Evolutionary conservation across 1,140 invertebrate species (phyloP).

Genomic region (Holotrichia oblita): DNA sequence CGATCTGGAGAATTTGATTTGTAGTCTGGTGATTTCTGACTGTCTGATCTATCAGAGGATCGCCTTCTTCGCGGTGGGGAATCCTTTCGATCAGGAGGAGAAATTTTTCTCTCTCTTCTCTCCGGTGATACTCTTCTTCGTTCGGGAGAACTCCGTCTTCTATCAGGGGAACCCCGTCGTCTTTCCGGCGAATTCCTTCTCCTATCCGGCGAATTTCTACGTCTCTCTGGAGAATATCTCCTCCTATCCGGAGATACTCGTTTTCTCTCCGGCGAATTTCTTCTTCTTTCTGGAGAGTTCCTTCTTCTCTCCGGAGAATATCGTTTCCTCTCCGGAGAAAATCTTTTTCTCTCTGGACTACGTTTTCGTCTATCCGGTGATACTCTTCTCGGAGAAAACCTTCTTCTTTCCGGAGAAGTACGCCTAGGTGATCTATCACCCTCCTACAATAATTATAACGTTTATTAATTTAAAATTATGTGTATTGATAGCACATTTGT

Average conservation of each 20-base stretch:
- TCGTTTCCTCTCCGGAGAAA: conserved; percentile 30
- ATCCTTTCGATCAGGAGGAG: conserved; percentile 7
- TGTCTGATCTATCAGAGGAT: conserved; percentile 32
- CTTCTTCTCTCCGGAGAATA: conserved; percentile 35
- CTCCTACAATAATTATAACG: too few relatives aligned
- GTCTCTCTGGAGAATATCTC: conserved; percentile 23
- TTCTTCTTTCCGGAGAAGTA: conserved; percentile 37
- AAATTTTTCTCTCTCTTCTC: too few relatives aligned
- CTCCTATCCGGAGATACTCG: conserved; percentile 39
- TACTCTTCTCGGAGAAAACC: background rate
- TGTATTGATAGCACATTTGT: too few relatives aligned
- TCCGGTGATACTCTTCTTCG: too few relatives aligned
- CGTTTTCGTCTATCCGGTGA: conserved; percentile 21
- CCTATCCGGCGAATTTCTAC: conserved; percentile 28
- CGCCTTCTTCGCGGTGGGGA: background rate
- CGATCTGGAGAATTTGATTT: conserved; percentile 36
- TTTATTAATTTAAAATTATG: too few relatives aligned
- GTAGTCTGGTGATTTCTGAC: conserved; percentile 34
- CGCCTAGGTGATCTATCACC: conserved; percentile 29
- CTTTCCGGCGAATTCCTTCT: conserved; percentile 37
- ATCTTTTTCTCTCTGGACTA: conserved; percentile 1
- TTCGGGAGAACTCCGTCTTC: conserved; percentile 8
- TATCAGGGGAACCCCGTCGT: conserved; percentile 29
- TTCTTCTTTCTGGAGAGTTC: conserved; percentile 38
- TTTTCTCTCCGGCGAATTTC: conserved; percentile 26